Base-by-base conservation (phyloP, 35 echinoderm and acorn worm species). In the Heliocidaris erythrogramma region DNA sequence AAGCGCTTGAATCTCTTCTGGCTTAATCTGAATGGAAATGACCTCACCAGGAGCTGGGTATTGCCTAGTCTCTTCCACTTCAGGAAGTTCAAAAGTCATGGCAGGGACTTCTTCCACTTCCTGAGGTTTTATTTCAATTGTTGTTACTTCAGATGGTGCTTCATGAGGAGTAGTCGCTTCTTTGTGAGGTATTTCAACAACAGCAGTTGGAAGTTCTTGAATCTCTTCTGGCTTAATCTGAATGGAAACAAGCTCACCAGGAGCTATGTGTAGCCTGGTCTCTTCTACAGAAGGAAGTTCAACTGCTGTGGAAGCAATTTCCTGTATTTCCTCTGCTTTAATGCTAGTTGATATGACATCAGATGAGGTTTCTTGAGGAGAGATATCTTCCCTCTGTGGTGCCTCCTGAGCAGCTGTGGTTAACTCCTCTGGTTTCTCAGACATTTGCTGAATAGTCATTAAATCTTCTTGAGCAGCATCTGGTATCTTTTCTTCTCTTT, bases 11-110 rank as follows among this genome's bases (percentile, higher is more conserved):
- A 32, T 27, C n/a, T 94, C 48, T 85, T 86, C 60, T 88, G 94
- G 94, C 49, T 85, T 17, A 9, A 86, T 52, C 21, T 60, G 12
- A 60, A 60, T 60, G 35, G 35, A 42, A 42, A 42, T 3, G 3
- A 42, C 1, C 35, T 42, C 35, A 42, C 35, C 35, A 42, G 88
- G 31, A 32, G 85, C 59, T 90, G 94, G 35, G 48, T 78, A 94
- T 21, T 86, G 59, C 2, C 90, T 94, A 13, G 61, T 11, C 6
- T 94, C 93, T 48, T 96, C 93, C 88, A 94, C 52, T 91, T 84
- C 49, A 17, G 87, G 85, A 4, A 85, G 91, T 16, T 91, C 95
- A 42, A 42, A 0, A 42, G 35, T 42, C 35, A 42, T 90, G 85
- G 24, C 21, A 96, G 13, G 9, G 86, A 61, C 7, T 47, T 42